A percentile compares a stretch with the other conserved stretches of the same genome.
Evolutionary conservation across 2,888 invertebrate genomes (phyloP).

Genomic region (Mythimna loreyi): DNA sequence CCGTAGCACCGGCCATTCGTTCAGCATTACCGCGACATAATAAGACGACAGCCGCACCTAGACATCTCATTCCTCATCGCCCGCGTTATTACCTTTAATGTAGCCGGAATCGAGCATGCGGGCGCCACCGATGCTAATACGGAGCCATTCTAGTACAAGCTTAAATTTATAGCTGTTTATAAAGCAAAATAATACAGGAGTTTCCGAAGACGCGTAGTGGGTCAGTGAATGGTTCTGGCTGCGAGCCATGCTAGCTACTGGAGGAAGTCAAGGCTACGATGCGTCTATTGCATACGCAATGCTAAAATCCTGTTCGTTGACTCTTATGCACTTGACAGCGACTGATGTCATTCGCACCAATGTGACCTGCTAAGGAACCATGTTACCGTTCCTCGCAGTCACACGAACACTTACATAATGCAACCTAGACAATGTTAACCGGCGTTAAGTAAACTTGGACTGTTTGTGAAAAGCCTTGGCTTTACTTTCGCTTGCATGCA

Average conservation of each 20-base stretch:
- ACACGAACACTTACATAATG: slow-evolving; percentile 87
- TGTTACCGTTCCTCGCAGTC: slow-evolving; percentile 87
- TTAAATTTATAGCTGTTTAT: slow-evolving; percentile 49
- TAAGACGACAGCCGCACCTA: slow-evolving; percentile 58
- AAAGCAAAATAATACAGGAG: slow-evolving; percentile 70
- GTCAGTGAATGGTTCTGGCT: slow-evolving; percentile 87
- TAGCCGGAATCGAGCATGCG: slow-evolving; percentile 46
- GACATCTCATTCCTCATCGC: slow-evolving; percentile 59
- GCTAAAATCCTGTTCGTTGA: slow-evolving; percentile 87
- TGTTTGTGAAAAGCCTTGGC: slow-evolving; percentile 76
- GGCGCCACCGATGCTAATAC: slow-evolving; percentile 51
- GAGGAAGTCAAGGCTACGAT: slow-evolving; percentile 85
- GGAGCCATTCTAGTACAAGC: slow-evolving; percentile 38
- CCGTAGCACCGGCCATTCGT: slow-evolving; percentile 69
- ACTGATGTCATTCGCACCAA: slow-evolving; percentile 87
- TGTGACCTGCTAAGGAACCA: slow-evolving; percentile 88
- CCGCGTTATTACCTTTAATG: slow-evolving; percentile 53
- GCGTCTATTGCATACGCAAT: slow-evolving; percentile 87
- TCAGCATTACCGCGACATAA: slow-evolving; percentile 66
- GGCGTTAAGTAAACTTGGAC: slow-evolving; percentile 77
- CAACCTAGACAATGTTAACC: slow-evolving; percentile 81
- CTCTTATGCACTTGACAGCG: slow-evolving; percentile 87
- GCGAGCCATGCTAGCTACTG: slow-evolving; percentile 78
- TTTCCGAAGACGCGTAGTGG: slow-evolving; percentile 77
- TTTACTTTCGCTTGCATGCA: slow-evolving; percentile 82